Percentiles rank a stretch among this genome's conserved stretches.
These are phyloP conservation scores for Protonibea diacanthus DNA, from an alignment of 2,797 vertebrate species.

Conservation along the genomic window DNA sequence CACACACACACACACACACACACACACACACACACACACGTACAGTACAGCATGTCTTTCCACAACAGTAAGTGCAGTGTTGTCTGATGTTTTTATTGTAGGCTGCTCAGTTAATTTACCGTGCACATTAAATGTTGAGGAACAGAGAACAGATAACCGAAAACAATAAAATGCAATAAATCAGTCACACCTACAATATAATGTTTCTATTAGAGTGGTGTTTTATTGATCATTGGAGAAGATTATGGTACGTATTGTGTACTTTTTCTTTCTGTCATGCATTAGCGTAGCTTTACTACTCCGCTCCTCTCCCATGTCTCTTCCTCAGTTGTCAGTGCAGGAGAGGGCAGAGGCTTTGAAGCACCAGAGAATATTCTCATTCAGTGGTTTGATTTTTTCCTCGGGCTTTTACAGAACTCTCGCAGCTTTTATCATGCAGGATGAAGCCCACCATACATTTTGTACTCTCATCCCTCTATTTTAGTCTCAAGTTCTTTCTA, in stretches of 20 bases:
- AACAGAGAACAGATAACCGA: constrained; percentile 64
- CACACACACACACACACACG: neutral
- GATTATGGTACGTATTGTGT: constrained; percentile 49
- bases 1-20: neutral
- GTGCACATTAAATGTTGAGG: constrained; percentile 64
- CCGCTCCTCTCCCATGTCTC: constrained; percentile 35
- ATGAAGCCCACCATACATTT: constrained; percentile 41
- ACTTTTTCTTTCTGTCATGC: constrained; percentile 54
- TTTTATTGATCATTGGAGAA: constrained; percentile 66
- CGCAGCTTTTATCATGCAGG: constrained; percentile 52
- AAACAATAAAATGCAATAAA: constrained; percentile 73
- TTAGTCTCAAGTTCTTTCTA: constrained; percentile 44
- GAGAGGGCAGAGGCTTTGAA: constrained; percentile 56
- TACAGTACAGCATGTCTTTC: constrained; percentile 37
- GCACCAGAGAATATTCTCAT: constrained; percentile 60
- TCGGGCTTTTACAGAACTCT: constrained; percentile 45
- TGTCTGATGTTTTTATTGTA: constrained; percentile 61
- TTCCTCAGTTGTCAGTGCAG: constrained; percentile 49
- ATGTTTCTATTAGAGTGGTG: constrained; percentile 65
- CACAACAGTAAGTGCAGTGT: constrained; percentile 48
- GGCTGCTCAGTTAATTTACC: constrained; percentile 67
- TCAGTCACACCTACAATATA: constrained; percentile 61
- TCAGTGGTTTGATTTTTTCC: constrained; percentile 54
- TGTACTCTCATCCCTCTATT: constrained; percentile 31
- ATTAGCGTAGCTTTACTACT: constrained; percentile 45